phyloP scores from a whole-genome alignment of 2,888 invertebrate species.

The Noctuana brunneofusca region DNA sequence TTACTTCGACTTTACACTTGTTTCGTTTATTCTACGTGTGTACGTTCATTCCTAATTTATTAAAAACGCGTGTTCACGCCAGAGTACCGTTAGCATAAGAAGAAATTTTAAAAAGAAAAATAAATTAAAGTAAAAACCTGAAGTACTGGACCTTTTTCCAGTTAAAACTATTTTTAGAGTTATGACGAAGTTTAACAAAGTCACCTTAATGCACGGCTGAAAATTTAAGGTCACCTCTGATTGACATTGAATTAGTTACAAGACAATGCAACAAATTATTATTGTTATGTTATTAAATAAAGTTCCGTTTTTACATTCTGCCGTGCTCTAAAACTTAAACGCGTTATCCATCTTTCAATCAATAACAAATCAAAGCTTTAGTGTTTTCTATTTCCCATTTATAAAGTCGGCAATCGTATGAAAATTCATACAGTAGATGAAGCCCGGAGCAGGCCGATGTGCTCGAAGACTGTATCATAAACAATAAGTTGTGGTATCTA shows the following conservation, averaged over 20 bases:
- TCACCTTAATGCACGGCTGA: conserved; percentile 15
- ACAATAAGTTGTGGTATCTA: conserved; percentile 53
- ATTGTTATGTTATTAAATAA: not conserved
- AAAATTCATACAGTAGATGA: conserved; percentile 41
- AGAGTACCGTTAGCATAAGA: conserved; percentile 65
- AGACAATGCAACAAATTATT: not conserved
- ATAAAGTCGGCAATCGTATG: conserved; percentile 47
- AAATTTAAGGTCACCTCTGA: conserved; percentile 8
- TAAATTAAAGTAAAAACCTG: conserved; percentile 1
- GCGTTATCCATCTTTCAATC: conserved; percentile 64
- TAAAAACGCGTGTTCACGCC: conserved; percentile 46
- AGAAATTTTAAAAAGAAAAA: conserved; percentile 10
- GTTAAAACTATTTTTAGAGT: conserved; percentile 18
- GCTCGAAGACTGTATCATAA: conserved; percentile 39
- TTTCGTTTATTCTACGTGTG: conserved; percentile 12
- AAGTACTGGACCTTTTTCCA: not conserved
- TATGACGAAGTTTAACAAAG: conserved; percentile 6
- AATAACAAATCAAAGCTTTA: conserved; percentile 81
- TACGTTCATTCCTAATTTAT: conserved; percentile 35
- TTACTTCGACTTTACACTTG: conserved; percentile 40
- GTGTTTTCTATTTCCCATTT: conserved; percentile 51
- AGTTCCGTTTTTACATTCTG: not conserved
- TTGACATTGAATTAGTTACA: not conserved
- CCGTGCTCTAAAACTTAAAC: conserved; percentile 25
- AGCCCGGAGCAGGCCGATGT: conserved; percentile 41